These are phyloP conservation scores for Platalea minor DNA, from an alignment of 2,797 vertebrate species.

Conservation along the genomic window DNA sequence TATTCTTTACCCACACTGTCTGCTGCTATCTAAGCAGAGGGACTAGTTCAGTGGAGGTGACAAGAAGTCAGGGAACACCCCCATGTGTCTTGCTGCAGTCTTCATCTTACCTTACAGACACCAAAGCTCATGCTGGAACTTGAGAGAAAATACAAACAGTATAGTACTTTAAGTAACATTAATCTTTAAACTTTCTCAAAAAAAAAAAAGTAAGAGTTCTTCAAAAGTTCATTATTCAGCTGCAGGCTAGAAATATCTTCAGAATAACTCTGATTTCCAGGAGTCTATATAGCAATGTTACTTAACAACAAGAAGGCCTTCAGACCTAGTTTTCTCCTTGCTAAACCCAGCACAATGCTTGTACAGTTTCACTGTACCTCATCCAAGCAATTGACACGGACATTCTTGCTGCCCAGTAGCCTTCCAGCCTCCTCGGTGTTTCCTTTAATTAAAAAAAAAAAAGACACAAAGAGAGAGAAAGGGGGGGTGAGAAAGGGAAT, in stretches of 20 bases:
- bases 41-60: not conserved
- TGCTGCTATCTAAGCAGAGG: not conserved
- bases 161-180: not conserved
- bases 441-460: slow-evolving; percentile 73
- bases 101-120: not conserved
- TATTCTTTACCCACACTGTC: not conserved
- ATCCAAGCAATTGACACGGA: slow-evolving; percentile 95
- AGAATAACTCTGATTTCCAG: not conserved
- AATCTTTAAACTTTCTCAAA: not conserved
- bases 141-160: not conserved
- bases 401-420: slow-evolving; percentile 92
- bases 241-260: not conserved
- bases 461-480: not conserved
- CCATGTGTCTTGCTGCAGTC: fast-evolving
- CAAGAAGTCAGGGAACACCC: not conserved
- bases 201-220: not conserved
- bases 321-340: not conserved
- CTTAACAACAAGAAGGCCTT: not conserved
- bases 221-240: not conserved
- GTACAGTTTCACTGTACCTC: slow-evolving; percentile 81
- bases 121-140: not conserved
- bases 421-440: slow-evolving; percentile 90
- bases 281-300: not conserved
- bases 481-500: not conserved
- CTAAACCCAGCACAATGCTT: not conserved